Conservation (phyloP, 2,888 invertebrate species). For the Meganola albula region DNA sequence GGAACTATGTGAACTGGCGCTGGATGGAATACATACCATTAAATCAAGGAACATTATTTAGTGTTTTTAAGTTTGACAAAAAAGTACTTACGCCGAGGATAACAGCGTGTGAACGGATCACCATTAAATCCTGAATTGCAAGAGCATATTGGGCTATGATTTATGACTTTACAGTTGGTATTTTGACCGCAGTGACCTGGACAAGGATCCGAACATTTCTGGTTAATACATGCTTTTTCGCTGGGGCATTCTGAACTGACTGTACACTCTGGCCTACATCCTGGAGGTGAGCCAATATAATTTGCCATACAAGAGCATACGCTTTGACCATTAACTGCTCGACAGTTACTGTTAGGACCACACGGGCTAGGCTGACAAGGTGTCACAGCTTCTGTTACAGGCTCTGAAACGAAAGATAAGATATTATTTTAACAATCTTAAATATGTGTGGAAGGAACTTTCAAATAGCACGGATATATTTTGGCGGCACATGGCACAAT, state of each 20-base stretch:
- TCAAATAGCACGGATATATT: too few relatives aligned
- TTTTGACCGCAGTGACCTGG: conserved; percentile 83
- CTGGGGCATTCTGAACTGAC: conserved; percentile 85
- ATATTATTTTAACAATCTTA: too few relatives aligned
- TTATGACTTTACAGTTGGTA: conserved; percentile 83
- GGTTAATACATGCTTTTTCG: conserved; percentile 84
- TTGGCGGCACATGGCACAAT: too few relatives aligned
- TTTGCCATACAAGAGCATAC: conserved; percentile 85
- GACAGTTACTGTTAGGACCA: conserved; percentile 86
- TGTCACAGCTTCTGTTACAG: conserved; percentile 53
- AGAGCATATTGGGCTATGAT: conserved; percentile 88
- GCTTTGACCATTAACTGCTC: conserved; percentile 82
- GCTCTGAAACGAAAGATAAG: conserved; percentile 39
- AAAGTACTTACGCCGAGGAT: conserved; percentile 62
- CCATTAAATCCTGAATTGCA: conserved; percentile 80
- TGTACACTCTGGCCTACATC: conserved; percentile 88
- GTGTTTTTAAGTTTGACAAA: neutral
- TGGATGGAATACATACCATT: conserved; percentile 15
- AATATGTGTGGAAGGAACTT: too few relatives aligned
- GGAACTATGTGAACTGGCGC: conserved; percentile 38
- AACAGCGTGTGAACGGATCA: conserved; percentile 83
- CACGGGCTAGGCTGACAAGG: conserved; percentile 86
- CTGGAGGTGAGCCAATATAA: conserved; percentile 85
- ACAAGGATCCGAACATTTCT: conserved; percentile 88
- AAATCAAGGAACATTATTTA: conserved; percentile 1